Percentiles rank a stretch among this genome's conserved stretches.
phyloP scores from a whole-genome alignment of 2,888 invertebrate genomes.

The Megaustenia siamemsis region DNA sequence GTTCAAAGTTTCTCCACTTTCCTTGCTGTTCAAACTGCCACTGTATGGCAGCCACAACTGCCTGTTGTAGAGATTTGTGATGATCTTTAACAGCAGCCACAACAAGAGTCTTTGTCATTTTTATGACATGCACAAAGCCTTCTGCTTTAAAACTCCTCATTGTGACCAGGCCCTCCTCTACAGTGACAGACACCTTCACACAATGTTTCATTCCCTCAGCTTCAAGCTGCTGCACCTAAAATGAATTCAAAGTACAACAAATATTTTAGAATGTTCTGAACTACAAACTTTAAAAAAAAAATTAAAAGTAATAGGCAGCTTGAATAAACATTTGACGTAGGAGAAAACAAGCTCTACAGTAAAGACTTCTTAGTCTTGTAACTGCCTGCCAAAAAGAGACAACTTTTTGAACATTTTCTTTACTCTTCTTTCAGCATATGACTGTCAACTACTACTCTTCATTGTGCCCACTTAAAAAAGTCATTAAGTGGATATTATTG shows the following conservation, averaged over 20 bases:
- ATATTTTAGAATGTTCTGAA: no score
- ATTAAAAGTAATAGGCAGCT: no score
- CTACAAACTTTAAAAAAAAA: no score
- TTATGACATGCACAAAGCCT: neutral
- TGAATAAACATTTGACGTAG: no score
- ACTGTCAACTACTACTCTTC: no score
- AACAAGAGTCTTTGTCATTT: neutral
- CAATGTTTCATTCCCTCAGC: slow-evolving; percentile 10
- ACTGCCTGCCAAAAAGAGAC: no score
- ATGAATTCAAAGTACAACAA: neutral
- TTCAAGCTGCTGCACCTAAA: slow-evolving; percentile 28
- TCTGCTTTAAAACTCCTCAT: slow-evolving; percentile 20
- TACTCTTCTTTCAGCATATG: no score
- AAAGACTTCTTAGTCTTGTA: no score
- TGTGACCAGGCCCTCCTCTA: slow-evolving; percentile 20
- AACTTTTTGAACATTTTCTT: no score
- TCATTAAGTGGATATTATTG: no score
- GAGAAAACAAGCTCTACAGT: no score
- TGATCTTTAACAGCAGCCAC: slow-evolving; percentile 18
- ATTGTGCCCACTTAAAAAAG: no score
- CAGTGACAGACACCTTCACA: slow-evolving; percentile 34
- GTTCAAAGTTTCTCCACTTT: slow-evolving; percentile 56
- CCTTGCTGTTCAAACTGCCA: slow-evolving; percentile 54
- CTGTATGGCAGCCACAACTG: slow-evolving; percentile 35
- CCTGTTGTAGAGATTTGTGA: slow-evolving; percentile 29